phyloP scores from a whole-genome alignment of 2,888 invertebrate species.

The Nomada hirtipes region DNA sequence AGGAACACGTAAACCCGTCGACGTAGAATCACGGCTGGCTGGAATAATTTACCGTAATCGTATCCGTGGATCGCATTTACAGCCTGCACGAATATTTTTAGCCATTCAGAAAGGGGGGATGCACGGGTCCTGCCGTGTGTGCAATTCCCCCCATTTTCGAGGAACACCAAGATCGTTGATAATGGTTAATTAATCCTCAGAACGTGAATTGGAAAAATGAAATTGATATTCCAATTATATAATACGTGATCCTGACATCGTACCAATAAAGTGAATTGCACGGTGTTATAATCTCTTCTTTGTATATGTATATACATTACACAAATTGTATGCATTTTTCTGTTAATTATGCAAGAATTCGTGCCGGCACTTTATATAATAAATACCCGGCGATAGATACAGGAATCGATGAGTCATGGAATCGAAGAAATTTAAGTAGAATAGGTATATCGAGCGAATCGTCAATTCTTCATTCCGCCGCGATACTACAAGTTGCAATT shows the following conservation, averaged over 20 bases:
- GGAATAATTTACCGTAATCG: slow-evolving; percentile 57
- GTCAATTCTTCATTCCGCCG: background rate
- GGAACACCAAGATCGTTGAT: background rate
- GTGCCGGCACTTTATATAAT: no score
- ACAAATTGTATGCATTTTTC: no score
- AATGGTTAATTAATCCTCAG: background rate
- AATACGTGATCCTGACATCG: no score
- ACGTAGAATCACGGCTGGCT: slow-evolving; percentile 39
- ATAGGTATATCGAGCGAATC: background rate
- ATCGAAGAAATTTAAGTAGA: no score
- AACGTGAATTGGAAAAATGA: no score
- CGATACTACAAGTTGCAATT: background rate
- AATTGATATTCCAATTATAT: background rate
- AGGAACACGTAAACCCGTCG: slow-evolving; percentile 59
- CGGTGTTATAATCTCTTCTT: no score
- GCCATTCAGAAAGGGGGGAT: slow-evolving; percentile 7
- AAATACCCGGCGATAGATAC: no score
- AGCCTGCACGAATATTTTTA: slow-evolving; percentile 42
- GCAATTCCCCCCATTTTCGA: background rate
- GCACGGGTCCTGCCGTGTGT: background rate
- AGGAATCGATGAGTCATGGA: no score
- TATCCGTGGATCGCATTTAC: slow-evolving; percentile 51
- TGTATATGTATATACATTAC: no score
- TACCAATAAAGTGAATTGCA: no score
- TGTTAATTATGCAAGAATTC: no score